Evolutionary conservation across 2,797 vertebrate species (phyloP), one percentile per base, ranked within the genome.

Genomic region (Cuniculus paca): DNA sequence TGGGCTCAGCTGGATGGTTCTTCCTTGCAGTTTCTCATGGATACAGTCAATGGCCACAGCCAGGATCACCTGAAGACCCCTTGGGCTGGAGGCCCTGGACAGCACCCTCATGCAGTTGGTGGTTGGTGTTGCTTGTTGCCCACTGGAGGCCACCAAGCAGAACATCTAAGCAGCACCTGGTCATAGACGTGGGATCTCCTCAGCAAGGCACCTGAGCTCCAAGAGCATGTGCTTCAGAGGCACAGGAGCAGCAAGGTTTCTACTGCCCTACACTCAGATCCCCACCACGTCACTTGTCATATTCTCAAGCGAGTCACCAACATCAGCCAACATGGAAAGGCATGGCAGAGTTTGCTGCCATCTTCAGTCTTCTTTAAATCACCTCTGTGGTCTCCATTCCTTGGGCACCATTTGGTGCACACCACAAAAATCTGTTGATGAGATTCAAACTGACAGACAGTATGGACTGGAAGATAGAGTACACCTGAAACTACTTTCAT

Each of bases 361-460:
- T 58, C n/a, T 95, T 88, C 79, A 91, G 92, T 56, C 39, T 70
- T 26, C 11, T 74, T 91, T 77, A 54, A 88, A 65, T 74, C 31
- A 77, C 63, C n/a, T 72, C n/a, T 80, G n/a, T 52, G 13, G 14
- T 74, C 28, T 87, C 56, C 87, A 56, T 12, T 93, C 6, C 34
- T 95, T 24, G 28, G 77, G 20, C 68, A 85, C 17, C 20, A 74
- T 72, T 52, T 77, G 72, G 4, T 19, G 82, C 34, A 86, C 5
- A 48, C 48, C 65, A 91, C 86, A 56, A 77, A 77, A 74, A 88
- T 72, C 74, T 94, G 24, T 85, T 88, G 79, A 68, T 34, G 17
- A 92, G 19, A 84, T 34, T 87, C 72, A 91, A 94, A 74, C 58
- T 77, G 80, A 91, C 17, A 39, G 34, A 42, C 20, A 85, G 1